Evolutionary conservation across 2,888 invertebrate genomes (phyloP), one percentile per base, ranked within the genome.

Genomic region (Germaria angustata): DNA sequence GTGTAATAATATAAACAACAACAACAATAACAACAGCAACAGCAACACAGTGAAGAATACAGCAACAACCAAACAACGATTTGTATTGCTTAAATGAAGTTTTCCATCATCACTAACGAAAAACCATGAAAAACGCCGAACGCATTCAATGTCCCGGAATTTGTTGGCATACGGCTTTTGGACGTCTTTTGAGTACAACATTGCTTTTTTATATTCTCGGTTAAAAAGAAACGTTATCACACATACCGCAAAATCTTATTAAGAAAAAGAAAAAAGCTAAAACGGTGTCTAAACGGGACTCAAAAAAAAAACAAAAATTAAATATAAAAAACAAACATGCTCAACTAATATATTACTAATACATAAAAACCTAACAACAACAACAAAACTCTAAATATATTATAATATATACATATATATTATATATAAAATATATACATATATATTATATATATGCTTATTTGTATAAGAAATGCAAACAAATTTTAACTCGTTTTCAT

Each of bases 101-200:
- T 79, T 81, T 77, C 81, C 83, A 84, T 80, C 81, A 84, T 79
- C 84, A 84, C 80, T 79, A 82, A 82, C 82, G 82, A 82, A 82
- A 82, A 82, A 79, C 82, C 84, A 72, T 81, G 87, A 86, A 88
- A 86, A 86, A 88, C 89, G 87, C 89, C 89, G 89, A 89, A 89
- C 89, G 89, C 89, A 89, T 89, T 88, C 87, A 89, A 87, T 88
- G 89, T 88, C 88, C 88, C 88, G 88, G 88, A 87, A 87, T 86
- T 87, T 87, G 88, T 87, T 89, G 89, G 89, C 89, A 89, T 88
- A 89, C 89, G 89, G 89, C 89, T 88, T 89, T 87, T 88, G 88
- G 88, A 89, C 89, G 89, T 89, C 89, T 89, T 89, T 89, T 88
- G 89, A 89, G 89, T 89, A 88, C 86, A 88, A 86, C 89, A 88